Evolutionary conservation across 2,888 invertebrate species (phyloP).

Genomic region (Conus canariensis): DNA sequence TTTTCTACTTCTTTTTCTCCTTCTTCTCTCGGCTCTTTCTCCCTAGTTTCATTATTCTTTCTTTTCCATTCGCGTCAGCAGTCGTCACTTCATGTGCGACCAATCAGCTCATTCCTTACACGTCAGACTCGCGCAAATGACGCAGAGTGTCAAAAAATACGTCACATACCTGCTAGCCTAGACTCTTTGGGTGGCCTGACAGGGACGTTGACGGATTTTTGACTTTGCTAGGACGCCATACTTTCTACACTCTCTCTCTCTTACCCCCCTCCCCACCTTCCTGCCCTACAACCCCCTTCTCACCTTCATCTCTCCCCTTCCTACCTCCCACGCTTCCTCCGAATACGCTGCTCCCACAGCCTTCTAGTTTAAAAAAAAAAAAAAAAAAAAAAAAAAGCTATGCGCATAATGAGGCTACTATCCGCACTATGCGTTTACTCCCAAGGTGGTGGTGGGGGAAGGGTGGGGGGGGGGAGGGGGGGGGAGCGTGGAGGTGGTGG

Average conservation of each 20-base stretch:
- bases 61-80: neutral
- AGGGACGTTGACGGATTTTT: neutral
- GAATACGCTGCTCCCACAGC: no score
- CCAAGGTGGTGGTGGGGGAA: no score
- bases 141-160: conserved; percentile 25
- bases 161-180: neutral
- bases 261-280: no score
- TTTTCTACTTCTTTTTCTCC: neutral
- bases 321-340: no score
- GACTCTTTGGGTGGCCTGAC: neutral
- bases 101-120: conserved; percentile 26
- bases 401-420: no score
- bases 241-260: neutral
- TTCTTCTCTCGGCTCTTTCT: neutral
- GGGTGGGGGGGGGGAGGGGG: no score
- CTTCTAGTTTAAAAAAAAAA: no score
- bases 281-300: no score
- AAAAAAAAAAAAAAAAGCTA: no score
- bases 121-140: conserved; percentile 17
- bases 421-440: no score
- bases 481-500: no score
- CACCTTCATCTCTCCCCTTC: no score
- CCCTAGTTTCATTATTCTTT: neutral
- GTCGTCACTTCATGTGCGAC: conserved; percentile 19
- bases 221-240: conserved; percentile 15